Evolutionary conservation across 2,797 vertebrate genomes (phyloP).

Genomic region (Perdix hodgsoniae): DNA sequence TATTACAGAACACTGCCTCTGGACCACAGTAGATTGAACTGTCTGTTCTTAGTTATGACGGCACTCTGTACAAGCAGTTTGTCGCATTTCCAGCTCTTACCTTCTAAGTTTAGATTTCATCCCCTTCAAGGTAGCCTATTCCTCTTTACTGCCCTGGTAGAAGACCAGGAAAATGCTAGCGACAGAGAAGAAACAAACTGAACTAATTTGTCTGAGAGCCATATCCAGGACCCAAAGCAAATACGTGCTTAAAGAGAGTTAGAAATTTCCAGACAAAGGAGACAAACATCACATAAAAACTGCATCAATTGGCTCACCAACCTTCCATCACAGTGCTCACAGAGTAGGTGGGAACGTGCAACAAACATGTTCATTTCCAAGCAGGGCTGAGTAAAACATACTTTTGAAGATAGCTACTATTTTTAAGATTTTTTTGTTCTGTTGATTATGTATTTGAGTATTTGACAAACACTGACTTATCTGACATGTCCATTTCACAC

Average conservation of each 20-base stretch:
- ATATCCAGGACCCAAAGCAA: not conserved
- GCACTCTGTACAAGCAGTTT: not conserved
- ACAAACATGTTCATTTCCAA: not conserved
- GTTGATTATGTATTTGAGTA: not conserved
- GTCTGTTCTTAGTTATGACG: not conserved
- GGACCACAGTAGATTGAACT: not conserved
- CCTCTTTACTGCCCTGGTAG: not conserved
- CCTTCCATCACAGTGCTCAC: not conserved
- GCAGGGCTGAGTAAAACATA: not conserved
- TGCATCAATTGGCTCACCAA: not conserved
- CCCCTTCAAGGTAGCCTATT: not conserved
- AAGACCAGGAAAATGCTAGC: not conserved
- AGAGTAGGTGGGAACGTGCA: not conserved
- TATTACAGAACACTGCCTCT: not conserved
- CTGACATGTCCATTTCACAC: fast-evolving
- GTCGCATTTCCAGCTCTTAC: not conserved
- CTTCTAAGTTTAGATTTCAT: not conserved
- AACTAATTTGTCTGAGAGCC: not conserved
- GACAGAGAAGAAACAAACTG: not conserved
- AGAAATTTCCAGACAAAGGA: not conserved
- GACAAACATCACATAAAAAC: not conserved
- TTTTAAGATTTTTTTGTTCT: not conserved
- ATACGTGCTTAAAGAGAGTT: not conserved
- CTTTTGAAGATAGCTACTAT: not conserved
- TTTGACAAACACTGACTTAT: not conserved